phyloP scores from a whole-genome alignment of 2,888 invertebrate genomes.

The Thymelicus lineola region DNA sequence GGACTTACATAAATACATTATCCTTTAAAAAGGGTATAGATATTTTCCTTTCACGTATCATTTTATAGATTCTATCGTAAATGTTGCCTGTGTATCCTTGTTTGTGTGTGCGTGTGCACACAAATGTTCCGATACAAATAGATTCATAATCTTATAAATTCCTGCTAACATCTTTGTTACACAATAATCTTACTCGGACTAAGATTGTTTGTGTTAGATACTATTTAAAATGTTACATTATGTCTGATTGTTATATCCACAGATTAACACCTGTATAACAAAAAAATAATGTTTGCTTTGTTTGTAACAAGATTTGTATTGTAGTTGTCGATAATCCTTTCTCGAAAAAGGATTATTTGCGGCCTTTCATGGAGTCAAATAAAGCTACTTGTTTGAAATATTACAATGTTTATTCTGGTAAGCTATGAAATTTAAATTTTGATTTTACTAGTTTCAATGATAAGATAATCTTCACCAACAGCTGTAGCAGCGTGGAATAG shows the following conservation, averaged over 20 bases:
- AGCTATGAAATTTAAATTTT: too few species aligned
- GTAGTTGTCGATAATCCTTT: constrained; percentile 65
- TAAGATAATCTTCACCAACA: too few species aligned
- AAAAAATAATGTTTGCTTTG: constrained; percentile 63
- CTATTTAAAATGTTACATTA: constrained; percentile 58
- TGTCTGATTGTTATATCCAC: constrained; percentile 65
- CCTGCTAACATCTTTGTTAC: constrained; percentile 27
- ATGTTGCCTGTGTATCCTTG: too few species aligned
- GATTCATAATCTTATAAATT: constrained; percentile 35
- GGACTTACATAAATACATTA: too few species aligned
- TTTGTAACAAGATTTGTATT: constrained; percentile 75
- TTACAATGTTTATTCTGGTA: too few species aligned
- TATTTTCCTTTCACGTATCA: too few species aligned
- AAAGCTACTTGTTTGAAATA: too few species aligned
- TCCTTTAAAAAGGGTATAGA: too few species aligned
- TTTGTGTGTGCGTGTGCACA: neutral
- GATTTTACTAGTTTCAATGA: too few species aligned
- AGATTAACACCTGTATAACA: constrained; percentile 53
- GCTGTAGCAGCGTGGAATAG: too few species aligned
- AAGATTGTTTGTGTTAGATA: constrained; percentile 40
- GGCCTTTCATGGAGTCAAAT: neutral
- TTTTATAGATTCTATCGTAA: too few species aligned
- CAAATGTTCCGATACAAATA: constrained; percentile 9
- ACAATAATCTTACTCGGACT: constrained; percentile 5
- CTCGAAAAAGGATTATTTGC: constrained; percentile 63